Base-by-base conservation (phyloP, 2,888 invertebrate genomes). In the Acleris holmiana region DNA sequence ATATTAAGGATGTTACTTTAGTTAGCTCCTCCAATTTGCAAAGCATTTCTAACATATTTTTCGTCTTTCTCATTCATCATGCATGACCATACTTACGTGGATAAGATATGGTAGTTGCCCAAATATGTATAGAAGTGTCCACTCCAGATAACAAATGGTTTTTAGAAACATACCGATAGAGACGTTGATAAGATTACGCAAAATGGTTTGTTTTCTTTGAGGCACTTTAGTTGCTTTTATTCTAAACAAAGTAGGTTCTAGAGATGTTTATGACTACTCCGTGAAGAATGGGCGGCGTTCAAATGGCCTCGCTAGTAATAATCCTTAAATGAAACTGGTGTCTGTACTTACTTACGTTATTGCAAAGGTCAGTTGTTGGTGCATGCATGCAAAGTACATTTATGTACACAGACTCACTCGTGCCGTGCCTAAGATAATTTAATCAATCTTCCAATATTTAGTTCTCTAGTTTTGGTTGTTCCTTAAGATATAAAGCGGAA, bases 111-210 rank as follows among this genome's bases (percentile, higher is more conserved):
- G 63, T 67, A 65, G 54, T 51, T 58, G 41, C 25, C 44, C 63
- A 59, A 62, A 68, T 62, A 66, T 66, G 66, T 47, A 60, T 66
- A 55, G 41, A 60, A 68, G 60, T 63, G 68, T 50, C 66, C 63
- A 66, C 68, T 68, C 40, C 46, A 61, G 62, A 66, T 66, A 68
- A 49, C 57, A 41, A 55, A 60, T 60, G 44, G 46, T 54, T 65
- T 65, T 60, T 13, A 49, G 65, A 46, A 55, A 40, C 40, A 17
- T 7, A 25, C 25, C 21, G 65, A 60, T 65, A 65, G 48, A n/a
- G 48, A 23, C 58, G 29, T 10, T 48, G 65, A 65, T 65, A 65
- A 65, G 60, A 59, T 65, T 55, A 44, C 29, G 53, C 53, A 59
- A 48, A 64, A 54, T 19, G 15, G 54, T 59, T 53, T 53, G 58